Base-by-base conservation (phyloP, 2,113 vertebrate genomes). In the Aphelocoma coerulescens region DNA sequence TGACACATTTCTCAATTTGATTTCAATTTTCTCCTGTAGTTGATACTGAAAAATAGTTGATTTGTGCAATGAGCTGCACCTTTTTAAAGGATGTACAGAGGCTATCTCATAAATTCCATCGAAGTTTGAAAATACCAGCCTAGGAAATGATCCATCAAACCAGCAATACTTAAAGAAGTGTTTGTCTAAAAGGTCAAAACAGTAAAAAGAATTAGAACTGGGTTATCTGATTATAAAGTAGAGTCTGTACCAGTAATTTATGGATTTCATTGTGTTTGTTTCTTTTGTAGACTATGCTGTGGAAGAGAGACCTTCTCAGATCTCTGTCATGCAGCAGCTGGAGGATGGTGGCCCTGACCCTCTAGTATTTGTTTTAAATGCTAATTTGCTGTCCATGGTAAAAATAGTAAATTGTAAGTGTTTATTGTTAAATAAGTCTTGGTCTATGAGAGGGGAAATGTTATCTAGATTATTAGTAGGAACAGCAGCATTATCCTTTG, bases 391-490 rank as follows among this genome's bases (percentile, higher is more conserved):
- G 89, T 99, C 99, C 88, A 99, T 99, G 99, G 99, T 99, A 97
- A 99, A 99, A 98, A 99, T 99, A 66, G 99, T 99, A 91, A 99
- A 99, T 97, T 99, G 99, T 99, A 98, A 99, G 99, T 99, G 93
- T 65, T 95, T 80, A n/a, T 96, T 93, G 27, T 94, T 92, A 89
- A 94, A 65, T 91, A 66, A 83, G 12, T 54, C 62, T 91, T 54
- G 89, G 11, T 41, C 43, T 54, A 2, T 67, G 86, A 89, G 28
- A 9, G 43, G 32, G 61, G 72, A 23, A 75, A 75, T 32, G 32
- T 80, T 75, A 19, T 14, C 8, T 59, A 15, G 69, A 7, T 79
- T 68, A n/a, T 44, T 72, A 39, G 39, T 52, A 41, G 76, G 67
- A 89, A 32, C 2, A 62, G 65, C 85, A 90, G 51, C 48, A 15